Percentiles rank a stretch among this genome's conserved stretches.
Evolutionary conservation across 2,888 invertebrate genomes (phyloP).

Genomic region (Lordiphosa andalusiaca): DNA sequence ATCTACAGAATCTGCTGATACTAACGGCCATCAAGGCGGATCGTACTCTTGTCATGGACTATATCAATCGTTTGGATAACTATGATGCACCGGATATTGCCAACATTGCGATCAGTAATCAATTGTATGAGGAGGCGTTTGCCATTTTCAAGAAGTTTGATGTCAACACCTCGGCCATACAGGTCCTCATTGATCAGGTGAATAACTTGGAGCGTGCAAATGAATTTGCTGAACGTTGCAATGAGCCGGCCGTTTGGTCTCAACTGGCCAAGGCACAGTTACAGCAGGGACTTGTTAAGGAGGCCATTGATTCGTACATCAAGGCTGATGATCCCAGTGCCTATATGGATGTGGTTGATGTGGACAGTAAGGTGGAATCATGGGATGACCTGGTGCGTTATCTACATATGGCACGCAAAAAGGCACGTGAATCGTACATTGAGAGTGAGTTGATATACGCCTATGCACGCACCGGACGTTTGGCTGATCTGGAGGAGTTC

Average conservation of each 20-base stretch:
- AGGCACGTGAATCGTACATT: constrained; percentile 98
- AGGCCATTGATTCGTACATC: constrained; percentile 99
- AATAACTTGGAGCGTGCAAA: constrained; percentile 98
- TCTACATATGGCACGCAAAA: constrained; percentile 97
- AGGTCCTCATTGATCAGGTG: constrained; percentile 98
- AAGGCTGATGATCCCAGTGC: constrained; percentile 99
- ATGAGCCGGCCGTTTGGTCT: constrained; percentile 99
- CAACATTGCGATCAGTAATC: constrained; percentile 98
- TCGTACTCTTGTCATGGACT: constrained; percentile 99
- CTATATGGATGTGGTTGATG: constrained; percentile 98
- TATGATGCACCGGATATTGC: constrained; percentile 99
- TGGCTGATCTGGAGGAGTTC: constrained; percentile 99
- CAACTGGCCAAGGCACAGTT: constrained; percentile 98
- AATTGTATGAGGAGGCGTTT: constrained; percentile 99
- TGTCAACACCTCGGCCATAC: constrained; percentile 99
- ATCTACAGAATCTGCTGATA: constrained; percentile 97
- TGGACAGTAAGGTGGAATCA: constrained; percentile 93
- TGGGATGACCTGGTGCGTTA: constrained; percentile 99
- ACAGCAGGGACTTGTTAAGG: constrained; percentile 94
- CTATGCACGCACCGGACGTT: constrained; percentile 97
- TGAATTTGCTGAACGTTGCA: constrained; percentile 99
- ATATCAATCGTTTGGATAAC: constrained; percentile 99
- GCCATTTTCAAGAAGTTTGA: constrained; percentile 99
- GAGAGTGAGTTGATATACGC: constrained; percentile 99
- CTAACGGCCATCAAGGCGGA: constrained; percentile 99